phyloP scores from a whole-genome alignment of 1,140 invertebrate species.

The Drosophila mauritiana region DNA sequence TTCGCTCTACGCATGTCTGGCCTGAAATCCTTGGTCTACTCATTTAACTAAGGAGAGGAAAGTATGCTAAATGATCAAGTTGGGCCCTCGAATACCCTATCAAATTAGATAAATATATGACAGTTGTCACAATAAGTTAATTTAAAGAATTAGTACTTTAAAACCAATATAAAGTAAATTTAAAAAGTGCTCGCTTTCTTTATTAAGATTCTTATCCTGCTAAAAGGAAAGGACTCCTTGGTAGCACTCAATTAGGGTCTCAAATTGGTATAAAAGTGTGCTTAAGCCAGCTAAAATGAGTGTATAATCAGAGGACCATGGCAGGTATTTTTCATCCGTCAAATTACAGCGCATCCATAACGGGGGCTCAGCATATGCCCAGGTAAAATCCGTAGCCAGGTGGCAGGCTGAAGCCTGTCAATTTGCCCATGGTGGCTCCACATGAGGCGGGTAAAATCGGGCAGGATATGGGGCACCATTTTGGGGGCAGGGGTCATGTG shows the following conservation, averaged over 20 bases:
- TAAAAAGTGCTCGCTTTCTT: too few species aligned
- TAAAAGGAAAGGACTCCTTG: too few species aligned
- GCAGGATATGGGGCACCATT: slow-evolving; percentile 3
- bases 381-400: slow-evolving; percentile 27
- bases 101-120: neutral
- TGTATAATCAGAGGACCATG: slow-evolving; percentile 25
- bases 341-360: slow-evolving; percentile 28
- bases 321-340: slow-evolving; percentile 39
- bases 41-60: slow-evolving; percentile 68
- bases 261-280: slow-evolving; percentile 3
- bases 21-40: slow-evolving; percentile 11
- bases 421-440: slow-evolving; percentile 34
- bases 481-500: slow-evolving; percentile 4
- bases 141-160: too few species aligned
- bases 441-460: slow-evolving; percentile 24
- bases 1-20: slow-evolving; percentile 27
- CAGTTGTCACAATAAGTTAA: too few species aligned
- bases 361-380: slow-evolving; percentile 23
- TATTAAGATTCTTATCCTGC: too few species aligned
- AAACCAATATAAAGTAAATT: too few species aligned
- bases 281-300: neutral
- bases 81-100: neutral
- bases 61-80: neutral
- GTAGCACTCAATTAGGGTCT: neutral
- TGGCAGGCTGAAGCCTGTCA: slow-evolving; percentile 41